Evolutionary conservation across 37 sponge, comb jelly and placozoan species (phyloP), one percentile per base, ranked within the genome.

Genomic region (Hexactinellida sp.): DNA sequence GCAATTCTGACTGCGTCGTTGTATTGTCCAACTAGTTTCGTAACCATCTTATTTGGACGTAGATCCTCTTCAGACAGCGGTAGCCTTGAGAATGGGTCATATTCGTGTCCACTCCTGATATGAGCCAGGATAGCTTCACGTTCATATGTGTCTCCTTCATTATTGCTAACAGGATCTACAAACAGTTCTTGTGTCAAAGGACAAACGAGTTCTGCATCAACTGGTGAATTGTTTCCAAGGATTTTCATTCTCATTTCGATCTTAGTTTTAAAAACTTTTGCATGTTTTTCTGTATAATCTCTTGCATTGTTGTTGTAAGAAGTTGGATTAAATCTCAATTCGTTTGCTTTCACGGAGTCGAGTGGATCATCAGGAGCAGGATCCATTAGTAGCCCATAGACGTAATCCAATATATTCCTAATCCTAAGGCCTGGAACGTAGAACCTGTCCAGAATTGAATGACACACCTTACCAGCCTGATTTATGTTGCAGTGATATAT

Each of bases 401-500:
- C 76, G 76, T 63, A n/a, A n/a, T 63, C 13, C 28, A 63, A 63
- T 3, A 63, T 63, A 32, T 63, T 23, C 34, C 34, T n/a, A 7
- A 63, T 3, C 34, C 76, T 23, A 1, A 63, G 3, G 3, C 76
- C 76, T 1, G 76, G 76, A n/a, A 23, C 34, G 30, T 63, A 63
- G 25, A 30, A 63, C 19, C 87, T 71, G 39, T 82, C 38, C 36
- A 86, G 51, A 21, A 82, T 63, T 63, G 82, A 25, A n/a, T 37
- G 82, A 76, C 87, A 71, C 13, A 86, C 54, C 30, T 24, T 36
- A 5, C 87, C 87, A 32, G 71, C 82, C 19, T 16, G 1, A n/a
- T 63, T 86, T 9, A 86, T 38, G 39, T 82, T 86, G 82, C 87
- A 86, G 51, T 82, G 87, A 9, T 55, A 51, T 36, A 86, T 86